A percentile compares a stretch with the other conserved stretches of the same genome.
Conservation (phyloP, 1,140 invertebrate species). For the Theocolax elegans region DNA sequence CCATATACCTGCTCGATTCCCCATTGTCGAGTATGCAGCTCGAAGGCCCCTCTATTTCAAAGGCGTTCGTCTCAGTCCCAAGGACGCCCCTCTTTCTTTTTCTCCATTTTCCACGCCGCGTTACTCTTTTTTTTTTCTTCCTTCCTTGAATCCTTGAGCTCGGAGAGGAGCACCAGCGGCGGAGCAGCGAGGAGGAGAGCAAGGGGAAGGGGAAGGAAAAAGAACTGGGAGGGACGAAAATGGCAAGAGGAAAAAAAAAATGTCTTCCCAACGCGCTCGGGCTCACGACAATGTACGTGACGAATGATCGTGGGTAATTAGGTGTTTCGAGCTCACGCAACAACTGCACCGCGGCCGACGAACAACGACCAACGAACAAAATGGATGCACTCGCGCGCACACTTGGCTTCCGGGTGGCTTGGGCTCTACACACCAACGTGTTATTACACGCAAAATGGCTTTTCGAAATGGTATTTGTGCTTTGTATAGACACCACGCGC, state of each 20-base stretch:
- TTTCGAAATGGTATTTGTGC: constrained; percentile 7
- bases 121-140: constrained; percentile 20
- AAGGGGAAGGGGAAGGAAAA: background rate
- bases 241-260: constrained; percentile 6
- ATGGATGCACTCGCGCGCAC: background rate
- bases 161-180: no score
- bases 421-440: background rate
- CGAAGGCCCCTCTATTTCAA: constrained; percentile 36
- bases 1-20: constrained; percentile 4
- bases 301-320: constrained; percentile 31
- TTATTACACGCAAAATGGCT: constrained; percentile 27
- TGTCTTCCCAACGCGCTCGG: background rate
- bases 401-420: constrained; percentile 17
- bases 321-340: background rate
- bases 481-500: no score
- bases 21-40: constrained; percentile 6
- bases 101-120: background rate
- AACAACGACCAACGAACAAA: background rate
- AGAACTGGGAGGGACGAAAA: background rate
- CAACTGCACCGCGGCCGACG: background rate
- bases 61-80: constrained; percentile 38
- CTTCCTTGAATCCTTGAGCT: constrained; percentile 11
- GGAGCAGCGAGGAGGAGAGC: background rate
- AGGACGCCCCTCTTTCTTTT: background rate
- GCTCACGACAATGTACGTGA: constrained; percentile 14